These are phyloP conservation scores for Pholis gunnellus DNA, from an alignment of 2,113 vertebrate species.

Conservation along the genomic window DNA sequence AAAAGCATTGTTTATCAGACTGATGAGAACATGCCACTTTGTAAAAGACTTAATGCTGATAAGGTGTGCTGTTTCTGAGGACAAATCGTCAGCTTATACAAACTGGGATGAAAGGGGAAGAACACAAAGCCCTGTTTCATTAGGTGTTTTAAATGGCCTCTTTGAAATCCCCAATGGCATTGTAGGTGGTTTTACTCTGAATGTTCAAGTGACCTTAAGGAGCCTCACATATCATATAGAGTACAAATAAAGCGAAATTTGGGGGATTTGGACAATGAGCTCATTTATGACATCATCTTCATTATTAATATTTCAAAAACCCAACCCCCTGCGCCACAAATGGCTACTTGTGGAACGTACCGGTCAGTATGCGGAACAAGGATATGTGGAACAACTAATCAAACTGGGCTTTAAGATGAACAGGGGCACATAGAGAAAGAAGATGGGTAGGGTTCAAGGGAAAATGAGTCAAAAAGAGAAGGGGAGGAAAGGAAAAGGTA, in stretches of 20 bases:
- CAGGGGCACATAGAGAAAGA: conserved; percentile 16
- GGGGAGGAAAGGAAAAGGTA: background rate
- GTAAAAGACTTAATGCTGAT: conserved; percentile 76
- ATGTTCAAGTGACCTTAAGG: background rate
- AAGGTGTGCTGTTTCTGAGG: conserved; percentile 74
- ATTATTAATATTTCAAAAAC: background rate
- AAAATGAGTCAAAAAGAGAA: background rate
- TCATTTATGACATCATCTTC: conserved; percentile 5
- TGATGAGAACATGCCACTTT: conserved; percentile 50
- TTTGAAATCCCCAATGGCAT: background rate
- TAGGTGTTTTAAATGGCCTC: conserved; percentile 18
- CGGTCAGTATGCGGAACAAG: background rate
- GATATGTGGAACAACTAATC: conserved; percentile 25
- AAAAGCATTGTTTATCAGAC: conserved; percentile 48
- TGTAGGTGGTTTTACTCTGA: background rate
- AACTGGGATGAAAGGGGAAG: conserved; percentile 32
- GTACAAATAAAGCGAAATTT: background rate
- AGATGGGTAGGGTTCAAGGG: background rate
- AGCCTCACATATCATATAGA: background rate
- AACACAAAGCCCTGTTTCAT: conserved; percentile 37
- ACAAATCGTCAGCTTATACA: conserved; percentile 66
- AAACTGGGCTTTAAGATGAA: conserved; percentile 48
- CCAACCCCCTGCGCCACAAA: background rate
- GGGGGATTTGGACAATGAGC: background rate
- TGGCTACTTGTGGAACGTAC: background rate